Conservation (phyloP, 1,140 invertebrate species). For the Gryllus bimaculatus region DNA sequence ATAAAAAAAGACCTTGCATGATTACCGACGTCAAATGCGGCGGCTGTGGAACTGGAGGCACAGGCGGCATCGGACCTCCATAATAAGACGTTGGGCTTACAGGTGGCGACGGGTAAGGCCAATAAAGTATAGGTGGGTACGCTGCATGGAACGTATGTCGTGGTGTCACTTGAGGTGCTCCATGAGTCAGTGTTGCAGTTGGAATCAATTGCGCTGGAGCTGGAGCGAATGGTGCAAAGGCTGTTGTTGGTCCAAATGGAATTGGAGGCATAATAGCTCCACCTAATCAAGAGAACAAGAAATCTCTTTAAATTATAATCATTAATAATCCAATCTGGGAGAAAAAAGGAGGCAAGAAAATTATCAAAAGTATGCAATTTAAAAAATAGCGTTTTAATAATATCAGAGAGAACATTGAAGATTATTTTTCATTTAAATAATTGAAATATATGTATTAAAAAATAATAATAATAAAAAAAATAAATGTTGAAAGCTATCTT, state of each 20-base stretch:
- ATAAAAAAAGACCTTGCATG: slow-evolving; percentile 39
- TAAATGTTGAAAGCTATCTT: no score
- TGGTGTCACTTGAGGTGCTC: slow-evolving; percentile 24
- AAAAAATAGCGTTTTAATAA: no score
- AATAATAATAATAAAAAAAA: no score
- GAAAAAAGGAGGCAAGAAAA: no score
- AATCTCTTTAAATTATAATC: no score
- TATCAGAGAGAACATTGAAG: no score
- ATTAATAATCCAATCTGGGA: no score
- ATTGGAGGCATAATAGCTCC: slow-evolving; percentile 45
- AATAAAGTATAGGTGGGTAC: slow-evolving; percentile 61
- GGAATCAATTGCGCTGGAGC: slow-evolving; percentile 34
- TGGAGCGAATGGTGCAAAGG: slow-evolving; percentile 33
- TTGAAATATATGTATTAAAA: no score
- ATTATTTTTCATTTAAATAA: no score
- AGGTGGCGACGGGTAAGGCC: slow-evolving; percentile 85
- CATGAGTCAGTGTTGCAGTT: slow-evolving; percentile 34
- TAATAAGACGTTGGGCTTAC: slow-evolving; percentile 82
- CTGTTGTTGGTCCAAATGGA: slow-evolving; percentile 33
- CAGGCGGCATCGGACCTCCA: slow-evolving; percentile 34
- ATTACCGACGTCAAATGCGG: slow-evolving; percentile 38
- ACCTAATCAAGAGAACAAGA: slow-evolving; percentile 30
- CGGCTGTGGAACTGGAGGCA: slow-evolving; percentile 28
- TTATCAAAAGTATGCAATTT: no score
- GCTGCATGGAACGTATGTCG: slow-evolving; percentile 34